A percentile compares a stretch with the other conserved stretches of the same genome.
Conservation (phyloP, 2,888 invertebrate genomes). For the Podabrus alpinus region DNA sequence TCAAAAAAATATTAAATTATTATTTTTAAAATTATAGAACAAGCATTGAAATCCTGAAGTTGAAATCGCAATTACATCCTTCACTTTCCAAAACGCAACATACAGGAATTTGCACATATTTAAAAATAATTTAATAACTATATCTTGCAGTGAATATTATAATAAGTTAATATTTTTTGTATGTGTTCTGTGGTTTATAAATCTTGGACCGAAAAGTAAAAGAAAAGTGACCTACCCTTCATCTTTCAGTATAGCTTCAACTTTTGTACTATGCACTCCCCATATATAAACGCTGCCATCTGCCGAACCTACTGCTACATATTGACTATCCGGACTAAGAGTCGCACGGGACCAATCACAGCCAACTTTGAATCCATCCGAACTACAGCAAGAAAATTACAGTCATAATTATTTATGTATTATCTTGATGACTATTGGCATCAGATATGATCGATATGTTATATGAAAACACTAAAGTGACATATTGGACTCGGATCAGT, state of each 20-base stretch:
- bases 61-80: no score
- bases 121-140: background rate
- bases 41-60: no score
- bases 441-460: no score
- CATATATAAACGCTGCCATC: conserved; percentile 93
- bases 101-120: background rate
- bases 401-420: background rate
- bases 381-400: conserved; percentile 60
- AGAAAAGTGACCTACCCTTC: conserved; percentile 68
- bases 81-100: no score
- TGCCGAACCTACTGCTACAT: conserved; percentile 87
- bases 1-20: no score
- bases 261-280: conserved; percentile 76
- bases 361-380: conserved; percentile 93
- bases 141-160: background rate
- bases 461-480: no score
- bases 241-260: conserved; percentile 80
- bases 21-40: no score
- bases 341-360: conserved; percentile 93
- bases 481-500: no score
- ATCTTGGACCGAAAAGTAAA: background rate
- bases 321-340: conserved; percentile 88
- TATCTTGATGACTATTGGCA: background rate
- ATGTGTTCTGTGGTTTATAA: background rate
- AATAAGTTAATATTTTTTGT: background rate